These are phyloP conservation scores for Notodonta dromedarius DNA, from an alignment of 2,888 invertebrate species.

Conservation along the genomic window DNA sequence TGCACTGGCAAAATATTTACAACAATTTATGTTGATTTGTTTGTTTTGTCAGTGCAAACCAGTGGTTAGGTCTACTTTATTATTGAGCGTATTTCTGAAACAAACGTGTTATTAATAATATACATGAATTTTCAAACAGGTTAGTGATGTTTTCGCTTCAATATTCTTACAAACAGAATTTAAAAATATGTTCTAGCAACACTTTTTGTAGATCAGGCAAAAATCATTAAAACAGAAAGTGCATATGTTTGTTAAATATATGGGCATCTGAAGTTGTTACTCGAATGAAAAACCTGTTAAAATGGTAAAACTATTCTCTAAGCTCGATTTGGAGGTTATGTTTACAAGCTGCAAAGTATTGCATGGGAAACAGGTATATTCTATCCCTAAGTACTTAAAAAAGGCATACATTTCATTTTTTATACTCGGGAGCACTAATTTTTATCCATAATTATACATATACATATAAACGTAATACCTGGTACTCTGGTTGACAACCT, in stretches of 20 bases:
- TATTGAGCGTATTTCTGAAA: too few species aligned
- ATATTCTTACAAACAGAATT: neutral
- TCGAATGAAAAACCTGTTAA: neutral
- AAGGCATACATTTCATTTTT: slow-evolving; percentile 5
- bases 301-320: slow-evolving; percentile 24
- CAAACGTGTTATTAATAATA: too few species aligned
- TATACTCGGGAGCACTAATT: slow-evolving; percentile 8
- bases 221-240: neutral
- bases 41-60: too few species aligned
- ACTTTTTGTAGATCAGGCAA: neutral
- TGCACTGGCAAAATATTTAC: too few species aligned
- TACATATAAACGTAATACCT: slow-evolving; percentile 44
- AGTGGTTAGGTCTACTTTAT: too few species aligned
- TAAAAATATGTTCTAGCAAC: neutral
- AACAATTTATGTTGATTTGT: too few species aligned
- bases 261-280: neutral
- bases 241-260: neutral
- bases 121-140: neutral
- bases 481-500: slow-evolving; percentile 62
- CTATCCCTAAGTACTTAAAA: slow-evolving; percentile 4
- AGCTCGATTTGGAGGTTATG: slow-evolving; percentile 72
- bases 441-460: slow-evolving; percentile 10
- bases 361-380: slow-evolving; percentile 32
- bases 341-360: slow-evolving; percentile 71
- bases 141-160: neutral